Evolutionary conservation across 2,113 vertebrate genomes (phyloP), one percentile per base, ranked within the genome.

Genomic region (Gobio gobio): DNA sequence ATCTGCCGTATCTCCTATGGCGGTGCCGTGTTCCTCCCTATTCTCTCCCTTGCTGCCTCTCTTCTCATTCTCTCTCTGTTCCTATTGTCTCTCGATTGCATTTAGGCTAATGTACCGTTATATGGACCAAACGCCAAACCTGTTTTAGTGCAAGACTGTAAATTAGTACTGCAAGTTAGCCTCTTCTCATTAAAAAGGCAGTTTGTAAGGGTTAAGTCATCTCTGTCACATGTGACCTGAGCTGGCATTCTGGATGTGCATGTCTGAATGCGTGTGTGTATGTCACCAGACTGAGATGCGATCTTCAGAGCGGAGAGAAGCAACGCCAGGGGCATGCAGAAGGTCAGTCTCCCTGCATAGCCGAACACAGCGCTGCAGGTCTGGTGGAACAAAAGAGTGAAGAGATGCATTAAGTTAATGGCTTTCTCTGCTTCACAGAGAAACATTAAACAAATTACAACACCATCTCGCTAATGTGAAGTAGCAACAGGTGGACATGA

Each of bases 361-460:
- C 40, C 66, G 64, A 72, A 63, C 45, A 47, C 68, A 64, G 14
- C 33, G 26, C 51, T 49, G 26, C 68, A 68, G 66, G 10, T 33
- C 20, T 45, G 54, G 22, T 49, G 77, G 86, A 83, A 90, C 86
- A 87, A 84, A 36, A 85, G 73, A 86, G 78, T 51, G n/a, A 76
- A 75, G 45, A 88, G 90, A 82, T 82, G 36, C 84, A 91, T 92
- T 89, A 91, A 33, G 13, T 74, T 91, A 89, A 92, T 87, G 76
- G 90, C 82, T 78, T 59, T 78, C 22, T 82, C 80, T 64, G 59
- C 80, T 85, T 89, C 66, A 83, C 59, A 88, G 68, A 72, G 45
- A 73, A 83, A 16, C 88, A 92, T 92, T 90, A 89, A 91, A 91
- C 85, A 91, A 88, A 93, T 93, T 73, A 90, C 59, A 81, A 77